Conservation (phyloP, 2,797 vertebrate species). For the Catharus ustulatus region DNA sequence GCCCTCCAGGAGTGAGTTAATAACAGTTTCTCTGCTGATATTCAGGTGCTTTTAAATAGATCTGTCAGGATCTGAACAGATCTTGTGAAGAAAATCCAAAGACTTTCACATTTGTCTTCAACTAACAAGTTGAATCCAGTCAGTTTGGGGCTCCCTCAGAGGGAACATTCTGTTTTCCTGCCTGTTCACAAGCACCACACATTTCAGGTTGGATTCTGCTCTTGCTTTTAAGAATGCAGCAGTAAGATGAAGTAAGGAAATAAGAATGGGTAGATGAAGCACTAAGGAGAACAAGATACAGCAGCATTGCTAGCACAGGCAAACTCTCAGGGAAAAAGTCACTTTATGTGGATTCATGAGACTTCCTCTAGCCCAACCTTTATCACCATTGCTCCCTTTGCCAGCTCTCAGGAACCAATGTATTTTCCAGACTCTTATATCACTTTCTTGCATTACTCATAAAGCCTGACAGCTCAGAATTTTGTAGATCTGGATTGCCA, state of each 20-base stretch:
- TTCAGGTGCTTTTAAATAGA: background rate
- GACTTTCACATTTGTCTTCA: background rate
- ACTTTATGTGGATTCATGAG: background rate
- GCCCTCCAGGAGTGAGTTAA: background rate
- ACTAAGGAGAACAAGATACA: background rate
- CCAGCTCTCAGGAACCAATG: background rate
- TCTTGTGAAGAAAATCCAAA: background rate
- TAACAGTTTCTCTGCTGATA: background rate
- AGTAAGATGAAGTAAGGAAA: background rate
- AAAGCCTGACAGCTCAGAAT: background rate
- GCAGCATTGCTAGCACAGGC: background rate
- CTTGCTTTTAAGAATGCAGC: background rate
- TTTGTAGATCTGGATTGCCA: background rate
- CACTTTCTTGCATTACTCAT: background rate
- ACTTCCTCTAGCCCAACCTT: background rate
- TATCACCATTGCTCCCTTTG: background rate
- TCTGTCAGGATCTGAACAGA: background rate
- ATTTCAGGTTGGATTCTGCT: background rate
- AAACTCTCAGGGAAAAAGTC: background rate
- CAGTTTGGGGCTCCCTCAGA: background rate
- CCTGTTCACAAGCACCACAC: background rate
- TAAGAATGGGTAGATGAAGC: background rate
- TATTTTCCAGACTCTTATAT: background rate
- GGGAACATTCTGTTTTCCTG: background rate
- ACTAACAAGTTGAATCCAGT: background rate